A percentile compares a stretch with the other conserved stretches of the same genome.
Conservation (phyloP, 2,888 invertebrate species). For the Abrostola tripartita region DNA sequence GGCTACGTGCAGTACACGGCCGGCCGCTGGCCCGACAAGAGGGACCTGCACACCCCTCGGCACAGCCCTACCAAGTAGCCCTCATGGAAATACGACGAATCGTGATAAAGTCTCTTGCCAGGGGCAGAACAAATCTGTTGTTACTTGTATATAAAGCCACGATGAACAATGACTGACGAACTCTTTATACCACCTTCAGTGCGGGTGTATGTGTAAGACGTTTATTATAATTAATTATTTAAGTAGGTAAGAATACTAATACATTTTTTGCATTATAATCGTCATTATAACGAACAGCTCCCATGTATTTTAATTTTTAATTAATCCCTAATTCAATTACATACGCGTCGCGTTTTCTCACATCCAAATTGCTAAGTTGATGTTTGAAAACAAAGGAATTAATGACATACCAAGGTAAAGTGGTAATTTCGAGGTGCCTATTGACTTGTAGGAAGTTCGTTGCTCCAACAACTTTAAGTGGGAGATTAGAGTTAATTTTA, state of each 20-base stretch:
- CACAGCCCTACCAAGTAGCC: slow-evolving; percentile 83
- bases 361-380: slow-evolving; percentile 60
- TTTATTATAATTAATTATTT: slow-evolving; percentile 53
- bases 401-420: slow-evolving; percentile 66
- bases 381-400: slow-evolving; percentile 75
- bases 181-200: slow-evolving; percentile 59
- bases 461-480: slow-evolving; percentile 73
- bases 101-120: slow-evolving; percentile 46
- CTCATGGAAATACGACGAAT: slow-evolving; percentile 43
- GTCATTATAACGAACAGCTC: slow-evolving; percentile 52
- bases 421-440: slow-evolving; percentile 65
- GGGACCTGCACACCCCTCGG: slow-evolving; percentile 88
- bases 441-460: slow-evolving; percentile 78
- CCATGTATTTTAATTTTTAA: slow-evolving; percentile 69
- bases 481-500: slow-evolving; percentile 82
- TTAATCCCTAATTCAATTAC: slow-evolving; percentile 63
- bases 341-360: slow-evolving; percentile 62
- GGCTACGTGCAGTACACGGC: slow-evolving; percentile 93
- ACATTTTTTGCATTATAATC: slow-evolving; percentile 64
- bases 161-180: slow-evolving; percentile 64
- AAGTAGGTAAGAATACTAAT: slow-evolving; percentile 64
- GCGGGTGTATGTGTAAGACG: slow-evolving; percentile 62
- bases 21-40: slow-evolving; percentile 89
- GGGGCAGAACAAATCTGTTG: slow-evolving; percentile 41
- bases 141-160: slow-evolving; percentile 49